Evolutionary conservation across 2,113 vertebrate species (phyloP), one percentile per base, ranked within the genome.

Genomic region (Illadopsis cleaveri): DNA sequence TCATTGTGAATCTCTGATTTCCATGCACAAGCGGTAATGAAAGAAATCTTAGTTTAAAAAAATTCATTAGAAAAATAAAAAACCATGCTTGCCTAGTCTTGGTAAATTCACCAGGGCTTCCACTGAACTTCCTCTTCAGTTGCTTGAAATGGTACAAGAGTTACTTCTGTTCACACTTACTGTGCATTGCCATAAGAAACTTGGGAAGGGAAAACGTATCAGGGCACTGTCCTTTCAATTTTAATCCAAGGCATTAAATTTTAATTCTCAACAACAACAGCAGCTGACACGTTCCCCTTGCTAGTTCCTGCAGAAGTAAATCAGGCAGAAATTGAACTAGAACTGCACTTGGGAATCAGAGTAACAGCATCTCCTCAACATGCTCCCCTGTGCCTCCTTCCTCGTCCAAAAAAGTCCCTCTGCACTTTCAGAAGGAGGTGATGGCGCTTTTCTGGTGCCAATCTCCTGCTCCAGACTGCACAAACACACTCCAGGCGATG

Each of bases 81-180:
- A 72, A 50, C 6, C 11, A 82, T 35, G 19, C 82, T 92, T 90
- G 88, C 51, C 76, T 75, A 71, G 93, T 70, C 91, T 93, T 89
- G 88, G 65, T 47, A 75, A 93, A 95, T 85, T 76, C 91, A 93
- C 70, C 70, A 92, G 44, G 72, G 69, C n/a, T 86, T 76, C 68
- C 62, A 40, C 44, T 83, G 58, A 80, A 91, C 78, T 91, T 91
- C 86, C 71, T 91, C 37, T 83, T 94, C 60, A 82, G 45, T 58
- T 76, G 58, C 79, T 80, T 79, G 38, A 78, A 93, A 86, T 7
- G 7, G 22, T 78, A 37, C 42, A 65, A 93, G 70, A 77, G 73
- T 73, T 72, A 50, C 44, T 77, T 79, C 61, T 83, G 84, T 73
- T 96, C 94, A 76, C 69, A 76, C 66, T 66, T 86, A n/a, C 19